A percentile compares a stretch with the other conserved stretches of the same genome.
phyloP scores from a whole-genome alignment of 2,797 vertebrate genomes.

The Hippoglossus hippoglossus region DNA sequence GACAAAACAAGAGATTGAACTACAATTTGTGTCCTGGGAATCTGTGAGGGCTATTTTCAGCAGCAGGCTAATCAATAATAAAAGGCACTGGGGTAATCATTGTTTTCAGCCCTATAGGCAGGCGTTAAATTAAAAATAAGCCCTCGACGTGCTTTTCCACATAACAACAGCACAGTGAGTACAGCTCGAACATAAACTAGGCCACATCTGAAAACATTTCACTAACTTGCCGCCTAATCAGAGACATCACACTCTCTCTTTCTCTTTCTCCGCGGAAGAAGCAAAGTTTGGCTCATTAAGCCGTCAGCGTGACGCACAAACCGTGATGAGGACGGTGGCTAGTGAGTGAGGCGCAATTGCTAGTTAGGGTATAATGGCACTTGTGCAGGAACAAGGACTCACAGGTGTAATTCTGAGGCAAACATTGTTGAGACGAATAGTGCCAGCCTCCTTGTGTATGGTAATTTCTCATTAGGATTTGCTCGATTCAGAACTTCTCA shows the following conservation, averaged over 20 bases:
- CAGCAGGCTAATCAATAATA: neutral
- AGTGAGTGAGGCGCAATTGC: conserved; percentile 49
- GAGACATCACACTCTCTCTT: conserved; percentile 29
- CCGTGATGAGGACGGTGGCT: conserved; percentile 58
- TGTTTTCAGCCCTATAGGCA: neutral
- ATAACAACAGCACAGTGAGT: conserved; percentile 21
- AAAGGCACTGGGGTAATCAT: conserved; percentile 6
- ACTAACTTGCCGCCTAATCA: conserved; percentile 39
- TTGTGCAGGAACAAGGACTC: conserved; percentile 55
- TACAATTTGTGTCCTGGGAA: neutral
- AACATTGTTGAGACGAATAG: conserved; percentile 62
- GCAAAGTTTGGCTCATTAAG: conserved; percentile 66
- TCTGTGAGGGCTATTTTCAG: neutral
- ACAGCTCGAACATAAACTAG: conserved; percentile 50
- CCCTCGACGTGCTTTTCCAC: neutral
- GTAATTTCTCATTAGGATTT: conserved; percentile 71
- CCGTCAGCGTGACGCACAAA: conserved; percentile 22
- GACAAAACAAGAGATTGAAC: neutral
- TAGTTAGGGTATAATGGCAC: conserved; percentile 63
- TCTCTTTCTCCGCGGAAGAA: conserved; percentile 34
- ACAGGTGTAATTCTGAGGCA: conserved; percentile 71
- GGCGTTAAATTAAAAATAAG: neutral
- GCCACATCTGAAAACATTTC: conserved; percentile 50
- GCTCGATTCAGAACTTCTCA: conserved; percentile 60
- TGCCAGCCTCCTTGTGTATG: conserved; percentile 57